Percentiles rank a stretch among this genome's conserved stretches.
These are phyloP conservation scores for Saturnia pavonia DNA, from an alignment of 2,888 invertebrate species.

Conservation along the genomic window DNA sequence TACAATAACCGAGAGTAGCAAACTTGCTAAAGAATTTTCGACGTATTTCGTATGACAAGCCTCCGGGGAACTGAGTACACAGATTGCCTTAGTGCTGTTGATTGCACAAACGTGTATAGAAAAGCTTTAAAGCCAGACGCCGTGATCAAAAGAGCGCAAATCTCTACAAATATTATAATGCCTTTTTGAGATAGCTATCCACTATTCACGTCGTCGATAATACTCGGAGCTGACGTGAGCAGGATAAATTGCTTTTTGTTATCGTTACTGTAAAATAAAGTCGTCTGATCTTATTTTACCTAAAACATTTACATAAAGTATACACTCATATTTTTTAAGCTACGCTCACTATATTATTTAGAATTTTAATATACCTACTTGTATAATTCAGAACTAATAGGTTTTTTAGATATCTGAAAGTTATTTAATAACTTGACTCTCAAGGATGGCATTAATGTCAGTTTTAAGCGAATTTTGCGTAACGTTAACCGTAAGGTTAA, in stretches of 20 bases:
- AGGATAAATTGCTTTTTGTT: constrained; percentile 34
- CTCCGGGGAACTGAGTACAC: constrained; percentile 39
- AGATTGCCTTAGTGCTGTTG: constrained; percentile 51
- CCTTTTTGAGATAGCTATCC: constrained; percentile 44
- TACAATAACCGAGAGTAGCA: not conserved
- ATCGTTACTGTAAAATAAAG: constrained; percentile 17
- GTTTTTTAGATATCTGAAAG: too few relatives aligned
- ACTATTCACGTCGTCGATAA: constrained; percentile 45
- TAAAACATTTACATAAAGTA: not conserved
- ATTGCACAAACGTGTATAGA: constrained; percentile 61
- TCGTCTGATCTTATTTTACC: constrained; percentile 16
- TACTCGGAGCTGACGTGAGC: constrained; percentile 34
- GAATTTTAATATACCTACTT: not conserved
- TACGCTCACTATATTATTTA: not conserved
- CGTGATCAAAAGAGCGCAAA: constrained; percentile 52
- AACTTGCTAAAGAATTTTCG: constrained; percentile 33
- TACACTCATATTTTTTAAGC: not conserved
- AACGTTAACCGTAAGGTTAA: too few relatives aligned
- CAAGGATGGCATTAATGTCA: too few relatives aligned
- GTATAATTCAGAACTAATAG: not conserved
- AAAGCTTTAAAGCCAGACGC: constrained; percentile 42
- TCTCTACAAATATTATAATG: constrained; percentile 49
- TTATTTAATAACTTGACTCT: too few relatives aligned
- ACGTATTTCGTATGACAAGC: constrained; percentile 41
- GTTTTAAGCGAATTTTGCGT: too few relatives aligned